Percentiles rank a stretch among this genome's conserved stretches.
These are phyloP conservation scores for Cotesia typhae DNA, from an alignment of 1,140 invertebrate species.

Conservation along the genomic window DNA sequence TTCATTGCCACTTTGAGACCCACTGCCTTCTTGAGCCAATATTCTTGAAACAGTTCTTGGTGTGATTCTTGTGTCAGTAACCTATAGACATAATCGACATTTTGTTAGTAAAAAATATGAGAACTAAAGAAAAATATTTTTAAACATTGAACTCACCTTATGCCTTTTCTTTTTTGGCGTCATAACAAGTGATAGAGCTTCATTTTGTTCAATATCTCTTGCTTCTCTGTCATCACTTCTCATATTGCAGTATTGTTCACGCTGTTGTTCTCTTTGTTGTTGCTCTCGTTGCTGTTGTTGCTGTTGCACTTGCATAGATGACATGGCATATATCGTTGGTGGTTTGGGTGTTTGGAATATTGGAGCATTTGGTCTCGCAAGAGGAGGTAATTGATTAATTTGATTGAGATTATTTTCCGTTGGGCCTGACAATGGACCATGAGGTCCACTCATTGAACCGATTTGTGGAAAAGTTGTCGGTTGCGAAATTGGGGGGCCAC, in stretches of 20 bases:
- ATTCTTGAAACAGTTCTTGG: slow-evolving; percentile 89
- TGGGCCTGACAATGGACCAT: slow-evolving; percentile 59
- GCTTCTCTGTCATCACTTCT: slow-evolving; percentile 70
- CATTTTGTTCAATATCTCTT: slow-evolving; percentile 85
- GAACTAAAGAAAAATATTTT: background rate
- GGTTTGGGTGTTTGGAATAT: slow-evolving; percentile 84
- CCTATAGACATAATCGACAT: slow-evolving; percentile 46
- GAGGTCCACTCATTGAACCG: slow-evolving; percentile 55
- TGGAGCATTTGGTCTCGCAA: slow-evolving; percentile 73
- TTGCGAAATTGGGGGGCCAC: slow-evolving; percentile 65
- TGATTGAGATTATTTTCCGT: slow-evolving; percentile 70
- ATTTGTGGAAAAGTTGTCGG: slow-evolving; percentile 64
- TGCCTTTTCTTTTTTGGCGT: slow-evolving; percentile 95
- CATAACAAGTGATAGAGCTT: slow-evolving; percentile 91
- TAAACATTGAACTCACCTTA: slow-evolving; percentile 70
- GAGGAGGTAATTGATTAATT: slow-evolving; percentile 73
- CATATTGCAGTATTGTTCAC: slow-evolving; percentile 74
- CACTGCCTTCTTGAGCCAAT: slow-evolving; percentile 80
- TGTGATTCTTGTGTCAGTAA: slow-evolving; percentile 94
- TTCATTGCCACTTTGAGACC: slow-evolving; percentile 65
- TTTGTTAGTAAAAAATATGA: slow-evolving; percentile 38
- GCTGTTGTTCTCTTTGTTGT: slow-evolving; percentile 64
- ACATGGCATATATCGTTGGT: slow-evolving; percentile 68
- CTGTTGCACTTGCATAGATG: slow-evolving; percentile 70
- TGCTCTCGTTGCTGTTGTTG: slow-evolving; percentile 69